Conservation (phyloP, 2,888 invertebrate genomes). For the Zootermopsis nevadensis region DNA sequence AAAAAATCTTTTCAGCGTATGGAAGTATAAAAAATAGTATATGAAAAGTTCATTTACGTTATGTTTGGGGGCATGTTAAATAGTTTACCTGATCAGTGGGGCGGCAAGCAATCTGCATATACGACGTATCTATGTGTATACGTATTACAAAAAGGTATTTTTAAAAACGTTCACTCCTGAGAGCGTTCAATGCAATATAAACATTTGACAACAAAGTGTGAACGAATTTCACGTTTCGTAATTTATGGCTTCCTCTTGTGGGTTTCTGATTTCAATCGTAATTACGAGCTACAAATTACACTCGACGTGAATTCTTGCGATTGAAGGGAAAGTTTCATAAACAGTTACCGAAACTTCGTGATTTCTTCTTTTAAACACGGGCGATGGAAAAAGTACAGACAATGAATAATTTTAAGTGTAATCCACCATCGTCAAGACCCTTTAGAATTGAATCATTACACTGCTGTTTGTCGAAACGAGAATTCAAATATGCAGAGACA, state of each 20-base stretch:
- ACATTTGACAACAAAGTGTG: neutral
- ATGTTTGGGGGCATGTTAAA: neutral
- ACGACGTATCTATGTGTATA: neutral
- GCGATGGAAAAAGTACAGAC: too few species aligned
- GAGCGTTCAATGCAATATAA: neutral
- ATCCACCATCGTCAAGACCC: too few species aligned
- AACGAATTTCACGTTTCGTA: neutral
- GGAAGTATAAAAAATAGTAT: neutral
- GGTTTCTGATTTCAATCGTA: constrained; percentile 18
- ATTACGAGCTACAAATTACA: neutral
- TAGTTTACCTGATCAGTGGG: neutral
- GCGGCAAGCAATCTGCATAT: neutral
- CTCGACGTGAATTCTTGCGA: neutral
- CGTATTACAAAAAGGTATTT: neutral
- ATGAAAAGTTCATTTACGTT: neutral
- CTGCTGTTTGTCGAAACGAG: too few species aligned
- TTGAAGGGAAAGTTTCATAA: too few species aligned
- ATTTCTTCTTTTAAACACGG: too few species aligned
- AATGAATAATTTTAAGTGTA: too few species aligned
- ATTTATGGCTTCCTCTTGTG: neutral
- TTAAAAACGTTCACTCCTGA: neutral
- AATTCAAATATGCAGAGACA: too few species aligned
- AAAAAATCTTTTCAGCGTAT: neutral
- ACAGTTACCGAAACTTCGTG: too few species aligned
- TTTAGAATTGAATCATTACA: too few species aligned